Conservation (phyloP, 2,113 vertebrate species). For the Grus americana region DNA sequence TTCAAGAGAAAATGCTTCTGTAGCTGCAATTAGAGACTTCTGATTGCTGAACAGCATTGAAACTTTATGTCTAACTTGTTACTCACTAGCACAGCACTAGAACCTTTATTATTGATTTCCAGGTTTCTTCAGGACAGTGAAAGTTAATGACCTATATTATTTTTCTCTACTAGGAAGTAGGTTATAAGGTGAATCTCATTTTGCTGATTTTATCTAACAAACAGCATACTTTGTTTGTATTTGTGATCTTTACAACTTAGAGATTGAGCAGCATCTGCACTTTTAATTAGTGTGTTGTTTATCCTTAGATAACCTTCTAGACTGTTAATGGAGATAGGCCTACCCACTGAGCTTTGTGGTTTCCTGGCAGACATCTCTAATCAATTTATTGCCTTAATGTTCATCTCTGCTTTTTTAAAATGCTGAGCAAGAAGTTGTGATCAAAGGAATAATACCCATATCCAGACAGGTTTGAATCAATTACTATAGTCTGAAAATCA, state of each 20-base stretch:
- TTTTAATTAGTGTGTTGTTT: constrained; percentile 41
- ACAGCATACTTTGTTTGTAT: background rate
- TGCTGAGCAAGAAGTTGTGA: background rate
- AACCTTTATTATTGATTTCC: background rate
- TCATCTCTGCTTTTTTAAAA: constrained; percentile 27
- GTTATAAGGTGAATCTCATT: background rate
- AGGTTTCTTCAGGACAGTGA: background rate
- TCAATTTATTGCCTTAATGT: constrained; percentile 29
- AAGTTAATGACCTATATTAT: background rate
- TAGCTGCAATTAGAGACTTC: background rate
- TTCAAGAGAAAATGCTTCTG: background rate
- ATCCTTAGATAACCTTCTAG: constrained; percentile 59
- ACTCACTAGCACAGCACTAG: background rate
- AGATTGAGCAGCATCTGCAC: background rate
- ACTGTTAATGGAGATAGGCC: constrained; percentile 39
- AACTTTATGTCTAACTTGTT: background rate
- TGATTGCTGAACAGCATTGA: background rate
- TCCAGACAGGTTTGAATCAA: background rate
- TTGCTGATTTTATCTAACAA: background rate
- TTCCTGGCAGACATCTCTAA: constrained; percentile 7
- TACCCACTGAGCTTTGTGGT: constrained; percentile 23
- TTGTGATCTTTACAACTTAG: background rate
- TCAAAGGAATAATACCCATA: background rate
- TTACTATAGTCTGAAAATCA: background rate
- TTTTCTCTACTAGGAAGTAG: background rate